A percentile compares a stretch with the other conserved stretches of the same genome.
Evolutionary conservation across 2,797 vertebrate genomes (phyloP).

Genomic region (Onychomys leucogaster): DNA sequence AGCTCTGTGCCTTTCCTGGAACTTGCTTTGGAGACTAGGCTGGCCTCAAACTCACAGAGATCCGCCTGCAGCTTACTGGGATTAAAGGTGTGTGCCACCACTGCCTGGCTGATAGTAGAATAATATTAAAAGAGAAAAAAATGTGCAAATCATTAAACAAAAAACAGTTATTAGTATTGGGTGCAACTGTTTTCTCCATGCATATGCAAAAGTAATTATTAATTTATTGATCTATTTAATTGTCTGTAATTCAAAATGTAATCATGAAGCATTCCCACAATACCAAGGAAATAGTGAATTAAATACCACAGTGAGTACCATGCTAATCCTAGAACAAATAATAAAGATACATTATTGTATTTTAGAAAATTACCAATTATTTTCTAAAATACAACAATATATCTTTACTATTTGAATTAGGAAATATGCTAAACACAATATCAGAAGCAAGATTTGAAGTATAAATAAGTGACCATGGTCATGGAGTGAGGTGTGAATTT

Average conservation of each 20-base stretch:
- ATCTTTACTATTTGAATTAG: background rate
- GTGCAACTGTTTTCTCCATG: background rate
- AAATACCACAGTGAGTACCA: background rate
- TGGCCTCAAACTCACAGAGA: too few species aligned
- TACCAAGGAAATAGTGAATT: background rate
- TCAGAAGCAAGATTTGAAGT: too few species aligned
- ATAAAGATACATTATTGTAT: background rate
- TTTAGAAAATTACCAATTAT: background rate
- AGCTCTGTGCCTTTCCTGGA: too few species aligned
- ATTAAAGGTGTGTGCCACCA: too few species aligned
- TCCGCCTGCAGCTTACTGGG: too few species aligned
- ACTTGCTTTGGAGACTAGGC: too few species aligned
- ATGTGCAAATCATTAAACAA: background rate
- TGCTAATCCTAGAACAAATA: background rate
- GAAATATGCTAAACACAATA: background rate
- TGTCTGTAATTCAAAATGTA: background rate
- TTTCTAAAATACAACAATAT: background rate
- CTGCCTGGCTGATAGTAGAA: too few species aligned
- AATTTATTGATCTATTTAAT: background rate
- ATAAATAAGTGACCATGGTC: too few species aligned
- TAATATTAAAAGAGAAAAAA: background rate
- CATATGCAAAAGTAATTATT: background rate
- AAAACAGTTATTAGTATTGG: background rate
- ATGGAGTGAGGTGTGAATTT: background rate
- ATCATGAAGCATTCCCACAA: fast-evolving